Percentiles rank a stretch among this genome's conserved stretches.
phyloP scores from a whole-genome alignment of 30 jellyfish, hydroid and myxozoan genomes.

The Aurelia sp. region DNA sequence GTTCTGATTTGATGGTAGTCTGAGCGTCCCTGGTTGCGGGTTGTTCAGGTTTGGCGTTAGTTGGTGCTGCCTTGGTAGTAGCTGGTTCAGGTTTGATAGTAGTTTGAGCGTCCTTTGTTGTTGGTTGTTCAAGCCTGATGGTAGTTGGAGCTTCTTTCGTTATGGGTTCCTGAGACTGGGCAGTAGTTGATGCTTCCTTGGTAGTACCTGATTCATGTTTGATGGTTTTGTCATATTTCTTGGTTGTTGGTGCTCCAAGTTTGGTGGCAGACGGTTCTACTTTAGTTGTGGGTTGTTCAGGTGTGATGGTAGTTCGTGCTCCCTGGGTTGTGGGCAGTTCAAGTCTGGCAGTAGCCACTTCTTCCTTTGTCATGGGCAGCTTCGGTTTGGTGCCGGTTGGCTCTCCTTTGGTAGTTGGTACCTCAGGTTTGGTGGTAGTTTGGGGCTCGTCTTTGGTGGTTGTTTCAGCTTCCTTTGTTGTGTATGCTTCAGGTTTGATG shows the following conservation, averaged over 20 bases:
- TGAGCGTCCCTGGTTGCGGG: neutral
- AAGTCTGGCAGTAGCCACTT: neutral
- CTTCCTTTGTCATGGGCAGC: neutral
- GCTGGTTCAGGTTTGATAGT: neutral
- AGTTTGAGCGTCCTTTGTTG: neutral
- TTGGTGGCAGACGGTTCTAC: neutral
- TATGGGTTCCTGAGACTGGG: neutral
- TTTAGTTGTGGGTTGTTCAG: neutral
- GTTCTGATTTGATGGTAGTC: neutral
- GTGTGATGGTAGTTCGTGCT: neutral
- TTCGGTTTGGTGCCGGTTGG: too few relatives aligned
- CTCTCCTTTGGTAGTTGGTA: too few relatives aligned
- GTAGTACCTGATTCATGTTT: neutral
- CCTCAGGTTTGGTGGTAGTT: too few relatives aligned
- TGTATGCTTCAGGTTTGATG: too few relatives aligned
- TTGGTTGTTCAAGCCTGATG: neutral
- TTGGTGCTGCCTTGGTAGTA: neutral
- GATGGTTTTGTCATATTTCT: neutral
- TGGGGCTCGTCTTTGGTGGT: too few relatives aligned
- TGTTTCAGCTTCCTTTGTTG: too few relatives aligned
- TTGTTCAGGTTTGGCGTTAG: neutral
- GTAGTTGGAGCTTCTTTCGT: slow-evolving; percentile 16
- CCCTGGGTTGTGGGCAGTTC: neutral
- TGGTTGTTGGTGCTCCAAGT: neutral
- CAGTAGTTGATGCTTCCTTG: slow-evolving; percentile 16